These are phyloP conservation scores for Scelioninae gen. 1 DNA, from an alignment of 2,888 invertebrate species.

Conservation along the genomic window DNA sequence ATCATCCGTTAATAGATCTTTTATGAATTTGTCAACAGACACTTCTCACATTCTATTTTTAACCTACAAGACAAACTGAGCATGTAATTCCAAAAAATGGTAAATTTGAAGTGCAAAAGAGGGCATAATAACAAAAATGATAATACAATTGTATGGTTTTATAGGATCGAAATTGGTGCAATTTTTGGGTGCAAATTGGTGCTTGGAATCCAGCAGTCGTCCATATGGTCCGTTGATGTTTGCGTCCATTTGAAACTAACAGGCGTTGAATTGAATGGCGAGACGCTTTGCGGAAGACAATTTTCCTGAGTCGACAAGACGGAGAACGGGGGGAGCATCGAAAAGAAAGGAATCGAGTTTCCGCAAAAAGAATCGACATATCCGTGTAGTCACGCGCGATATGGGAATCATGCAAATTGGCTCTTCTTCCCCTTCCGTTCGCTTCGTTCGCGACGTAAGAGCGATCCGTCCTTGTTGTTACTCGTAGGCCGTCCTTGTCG, in stretches of 20 bases:
- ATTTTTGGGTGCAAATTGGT: slow-evolving; percentile 27
- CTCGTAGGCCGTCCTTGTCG: slow-evolving; percentile 71
- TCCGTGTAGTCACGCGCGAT: slow-evolving; percentile 76
- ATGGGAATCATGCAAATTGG: slow-evolving; percentile 79
- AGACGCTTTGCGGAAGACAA: slow-evolving; percentile 43
- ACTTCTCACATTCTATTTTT: no score
- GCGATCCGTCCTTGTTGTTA: slow-evolving; percentile 76
- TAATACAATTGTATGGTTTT: slow-evolving; percentile 4
- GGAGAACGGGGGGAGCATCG: slow-evolving; percentile 21
- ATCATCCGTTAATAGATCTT: no score
- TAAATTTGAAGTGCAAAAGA: not conserved
- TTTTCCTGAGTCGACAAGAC: slow-evolving; percentile 27
- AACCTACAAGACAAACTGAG: no score
- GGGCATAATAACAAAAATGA: slow-evolving; percentile 3
- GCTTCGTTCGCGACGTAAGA: slow-evolving; percentile 57
- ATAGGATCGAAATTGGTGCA: slow-evolving; percentile 14
- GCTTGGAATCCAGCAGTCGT: not conserved
- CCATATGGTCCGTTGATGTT: slow-evolving; percentile 49
- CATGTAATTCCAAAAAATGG: not conserved
- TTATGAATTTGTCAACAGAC: no score
- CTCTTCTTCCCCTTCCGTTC: slow-evolving; percentile 64
- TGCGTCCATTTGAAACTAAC: slow-evolving; percentile 14
- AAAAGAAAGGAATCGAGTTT: slow-evolving; percentile 54
- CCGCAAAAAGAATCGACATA: slow-evolving; percentile 74
- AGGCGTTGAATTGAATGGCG: slow-evolving; percentile 22